These are phyloP conservation scores for Limnephilus lunatus DNA, from an alignment of 2,888 invertebrate species.

Conservation along the genomic window DNA sequence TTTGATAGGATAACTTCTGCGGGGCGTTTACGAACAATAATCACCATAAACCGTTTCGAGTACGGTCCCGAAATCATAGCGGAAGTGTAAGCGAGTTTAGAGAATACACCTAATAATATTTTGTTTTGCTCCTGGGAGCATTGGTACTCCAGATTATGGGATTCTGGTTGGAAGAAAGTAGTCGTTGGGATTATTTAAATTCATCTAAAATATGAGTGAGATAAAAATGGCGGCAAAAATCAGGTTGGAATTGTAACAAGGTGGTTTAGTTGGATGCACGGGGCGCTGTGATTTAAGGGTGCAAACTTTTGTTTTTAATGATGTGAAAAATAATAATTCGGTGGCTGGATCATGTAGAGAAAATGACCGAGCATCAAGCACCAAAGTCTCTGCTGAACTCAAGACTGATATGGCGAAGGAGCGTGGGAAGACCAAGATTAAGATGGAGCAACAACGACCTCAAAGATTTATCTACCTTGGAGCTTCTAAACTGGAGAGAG, in stretches of 20 bases:
- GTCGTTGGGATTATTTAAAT: slow-evolving; percentile 29
- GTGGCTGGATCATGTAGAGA: too few relatives aligned
- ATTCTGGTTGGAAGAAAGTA: background rate
- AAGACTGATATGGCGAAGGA: too few relatives aligned
- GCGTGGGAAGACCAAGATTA: too few relatives aligned
- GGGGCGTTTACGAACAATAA: slow-evolving; percentile 39
- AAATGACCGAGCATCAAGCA: too few relatives aligned
- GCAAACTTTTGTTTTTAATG: background rate
- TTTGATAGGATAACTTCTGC: slow-evolving; percentile 22
- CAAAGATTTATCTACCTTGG: too few relatives aligned
- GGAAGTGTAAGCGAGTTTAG: background rate
- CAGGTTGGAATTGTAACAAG: background rate
- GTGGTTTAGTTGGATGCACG: background rate
- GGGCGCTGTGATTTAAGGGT: background rate
- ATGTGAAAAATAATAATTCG: too few relatives aligned
- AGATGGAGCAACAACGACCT: too few relatives aligned
- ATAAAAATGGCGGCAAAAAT: background rate
- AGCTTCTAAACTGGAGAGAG: too few relatives aligned
- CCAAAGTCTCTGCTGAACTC: too few relatives aligned
- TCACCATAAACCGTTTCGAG: slow-evolving; percentile 40
- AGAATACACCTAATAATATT: slow-evolving; percentile 44
- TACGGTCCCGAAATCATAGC: slow-evolving; percentile 32
- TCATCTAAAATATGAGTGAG: background rate
- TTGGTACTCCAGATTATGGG: background rate
- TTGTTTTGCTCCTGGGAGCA: slow-evolving; percentile 33